Base-by-base conservation (phyloP, 2,888 invertebrate genomes). In the Timema cristinae region DNA sequence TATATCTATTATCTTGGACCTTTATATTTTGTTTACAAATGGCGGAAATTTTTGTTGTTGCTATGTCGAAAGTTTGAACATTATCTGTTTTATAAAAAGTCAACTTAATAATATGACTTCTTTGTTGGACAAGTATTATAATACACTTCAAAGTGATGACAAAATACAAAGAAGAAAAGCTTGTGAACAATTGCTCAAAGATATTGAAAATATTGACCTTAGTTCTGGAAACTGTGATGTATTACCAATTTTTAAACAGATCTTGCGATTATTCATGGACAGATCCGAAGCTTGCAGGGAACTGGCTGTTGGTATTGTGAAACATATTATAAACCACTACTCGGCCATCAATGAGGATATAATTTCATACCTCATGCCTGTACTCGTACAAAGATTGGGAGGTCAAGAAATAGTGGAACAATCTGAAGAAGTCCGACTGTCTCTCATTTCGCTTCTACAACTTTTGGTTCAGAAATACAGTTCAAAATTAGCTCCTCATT, bases 401-500 rank as follows among this genome's bases (percentile, higher is more conserved):
- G 88, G 89, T 71, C 87, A 89, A 56, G 94, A 95, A 80, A 85
- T 91, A 61, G 79, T 86, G 6, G 91, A 91, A 79, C 81, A 85
- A 56, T 89, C 90, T 0, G 97, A 97, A 83, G 97, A 97, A 85
- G 86, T 96, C 63, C 88, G 96, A 49, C 80, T 94, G 11, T 83
- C 88, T 59, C 84, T 92, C 69, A 81, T 95, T 0, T 80, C 85
- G 72, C 85, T 95, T 66, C 81, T 94, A n/a, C 84, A 85, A 72
- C 82, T 84, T 61, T 86, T 96, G 75, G 82, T 95, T 67, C 80
- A 84, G 7, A 88, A 87, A 76, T 91, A 91, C 78, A 84, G 85
- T 77, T 84, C 85, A 6, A 84, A 87, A 68, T 81, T 92, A 13
- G 84, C 85, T 71, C 86, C 89, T 0, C 93, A 91, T 80, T 84